These are phyloP conservation scores for Psittacula derbiana DNA, from an alignment of 2,797 vertebrate species.

Conservation along the genomic window DNA sequence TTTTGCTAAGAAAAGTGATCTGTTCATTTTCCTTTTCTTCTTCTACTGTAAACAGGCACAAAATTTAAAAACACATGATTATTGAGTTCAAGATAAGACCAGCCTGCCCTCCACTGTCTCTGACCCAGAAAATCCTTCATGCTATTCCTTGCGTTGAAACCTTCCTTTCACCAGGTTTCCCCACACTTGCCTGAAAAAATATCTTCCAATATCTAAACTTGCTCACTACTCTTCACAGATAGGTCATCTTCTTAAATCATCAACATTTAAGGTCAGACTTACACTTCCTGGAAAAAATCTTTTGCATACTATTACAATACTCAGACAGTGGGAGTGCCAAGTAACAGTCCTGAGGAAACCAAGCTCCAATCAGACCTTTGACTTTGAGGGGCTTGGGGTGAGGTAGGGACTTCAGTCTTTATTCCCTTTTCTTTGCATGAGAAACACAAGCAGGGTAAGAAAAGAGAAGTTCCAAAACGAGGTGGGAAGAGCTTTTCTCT, in stretches of 20 bases:
- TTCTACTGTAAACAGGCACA: neutral
- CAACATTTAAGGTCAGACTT: neutral
- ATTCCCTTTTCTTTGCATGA: neutral
- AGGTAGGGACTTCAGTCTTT: neutral
- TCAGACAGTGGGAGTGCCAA: neutral
- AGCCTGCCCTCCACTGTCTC: neutral
- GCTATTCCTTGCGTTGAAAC: neutral
- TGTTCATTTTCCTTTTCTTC: neutral
- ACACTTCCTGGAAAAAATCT: neutral
- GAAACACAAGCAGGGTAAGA: neutral
- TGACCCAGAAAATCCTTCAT: neutral
- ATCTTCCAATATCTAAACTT: neutral
- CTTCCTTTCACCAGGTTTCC: neutral
- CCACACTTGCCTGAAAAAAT: neutral
- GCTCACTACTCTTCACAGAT: neutral
- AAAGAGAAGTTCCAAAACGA: conserved; percentile 3
- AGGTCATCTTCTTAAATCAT: neutral
- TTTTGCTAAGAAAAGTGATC: neutral
- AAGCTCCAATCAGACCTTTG: fast-evolving
- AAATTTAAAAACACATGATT: neutral
- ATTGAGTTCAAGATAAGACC: neutral
- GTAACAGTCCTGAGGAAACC: neutral
- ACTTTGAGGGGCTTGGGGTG: neutral
- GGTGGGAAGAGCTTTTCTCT: neutral
- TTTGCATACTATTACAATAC: neutral